Percentiles rank a stretch among this genome's conserved stretches.
These are phyloP conservation scores for Zoroaster sp. DNA, from an alignment of 53 echinoderm and acorn worm species.

Conservation along the genomic window DNA sequence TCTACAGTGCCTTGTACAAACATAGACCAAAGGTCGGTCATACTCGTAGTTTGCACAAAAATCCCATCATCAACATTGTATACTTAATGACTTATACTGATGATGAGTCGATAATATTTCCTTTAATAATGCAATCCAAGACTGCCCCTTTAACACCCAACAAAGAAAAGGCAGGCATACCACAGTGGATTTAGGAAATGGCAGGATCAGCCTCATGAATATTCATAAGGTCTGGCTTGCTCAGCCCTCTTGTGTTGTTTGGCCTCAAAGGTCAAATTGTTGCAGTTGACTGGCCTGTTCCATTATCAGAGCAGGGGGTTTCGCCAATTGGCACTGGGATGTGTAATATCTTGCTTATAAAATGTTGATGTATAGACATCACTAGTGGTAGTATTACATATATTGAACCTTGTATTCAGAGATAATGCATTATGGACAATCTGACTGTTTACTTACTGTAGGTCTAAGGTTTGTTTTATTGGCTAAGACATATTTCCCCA, in stretches of 20 bases:
- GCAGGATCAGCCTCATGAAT: constrained; percentile 27
- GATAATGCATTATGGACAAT: constrained; percentile 26
- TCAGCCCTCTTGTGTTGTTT: background rate
- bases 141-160: constrained; percentile 35
- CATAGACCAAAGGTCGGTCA: no score
- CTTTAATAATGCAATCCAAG: background rate
- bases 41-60: no score
- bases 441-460: constrained; percentile 1
- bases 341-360: constrained; percentile 5
- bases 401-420: constrained; percentile 36
- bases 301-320: constrained; percentile 28
- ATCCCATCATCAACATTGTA: no score
- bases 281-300: constrained; percentile 32
- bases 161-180: constrained; percentile 24
- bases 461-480: background rate
- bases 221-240: background rate
- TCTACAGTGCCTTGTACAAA: no score
- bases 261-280: constrained; percentile 42
- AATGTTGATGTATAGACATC: background rate
- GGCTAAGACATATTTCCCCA: background rate
- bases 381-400: constrained; percentile 7
- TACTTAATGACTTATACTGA: no score
- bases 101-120: background rate
- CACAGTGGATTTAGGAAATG: background rate
- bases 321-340: background rate